Conservation (phyloP, 2,888 invertebrate genomes). For the Pachymerium ferrugineum region DNA sequence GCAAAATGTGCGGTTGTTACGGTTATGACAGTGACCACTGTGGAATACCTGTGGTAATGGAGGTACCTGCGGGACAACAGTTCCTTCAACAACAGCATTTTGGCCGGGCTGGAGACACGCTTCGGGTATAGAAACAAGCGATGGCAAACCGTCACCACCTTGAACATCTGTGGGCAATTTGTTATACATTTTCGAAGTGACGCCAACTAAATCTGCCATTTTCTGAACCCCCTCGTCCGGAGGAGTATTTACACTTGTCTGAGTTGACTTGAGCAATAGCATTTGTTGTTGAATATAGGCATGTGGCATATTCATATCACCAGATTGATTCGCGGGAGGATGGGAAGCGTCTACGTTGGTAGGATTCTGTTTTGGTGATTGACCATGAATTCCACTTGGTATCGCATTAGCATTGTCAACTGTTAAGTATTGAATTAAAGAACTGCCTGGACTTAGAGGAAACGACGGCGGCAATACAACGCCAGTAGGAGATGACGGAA, state of each 20-base stretch:
- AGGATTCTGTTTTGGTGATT: not conserved
- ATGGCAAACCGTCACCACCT: constrained; percentile 17
- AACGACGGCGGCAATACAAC: constrained; percentile 4
- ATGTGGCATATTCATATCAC: not conserved
- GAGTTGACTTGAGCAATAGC: not conserved
- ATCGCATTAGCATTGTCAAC: not conserved
- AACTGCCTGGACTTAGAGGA: not conserved
- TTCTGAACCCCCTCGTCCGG: constrained; percentile 13
- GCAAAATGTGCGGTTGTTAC: not conserved
- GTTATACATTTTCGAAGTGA: not conserved
- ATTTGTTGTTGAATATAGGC: not conserved
- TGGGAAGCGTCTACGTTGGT: not conserved
- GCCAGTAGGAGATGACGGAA: not conserved
- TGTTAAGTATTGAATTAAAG: not conserved
- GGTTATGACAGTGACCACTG: not conserved
- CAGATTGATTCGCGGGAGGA: not conserved
- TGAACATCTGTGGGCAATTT: constrained; percentile 11
- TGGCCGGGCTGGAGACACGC: not conserved
- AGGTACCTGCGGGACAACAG: constrained; percentile 15
- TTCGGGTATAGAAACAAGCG: not conserved
- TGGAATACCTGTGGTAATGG: constrained; percentile 21
- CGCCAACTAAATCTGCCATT: not conserved
- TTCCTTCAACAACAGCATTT: constrained; percentile 6
- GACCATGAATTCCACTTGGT: no score
- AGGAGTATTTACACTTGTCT: not conserved